Conservation (phyloP, 2,888 invertebrate genomes). For the Subacronicta megacephala region DNA sequence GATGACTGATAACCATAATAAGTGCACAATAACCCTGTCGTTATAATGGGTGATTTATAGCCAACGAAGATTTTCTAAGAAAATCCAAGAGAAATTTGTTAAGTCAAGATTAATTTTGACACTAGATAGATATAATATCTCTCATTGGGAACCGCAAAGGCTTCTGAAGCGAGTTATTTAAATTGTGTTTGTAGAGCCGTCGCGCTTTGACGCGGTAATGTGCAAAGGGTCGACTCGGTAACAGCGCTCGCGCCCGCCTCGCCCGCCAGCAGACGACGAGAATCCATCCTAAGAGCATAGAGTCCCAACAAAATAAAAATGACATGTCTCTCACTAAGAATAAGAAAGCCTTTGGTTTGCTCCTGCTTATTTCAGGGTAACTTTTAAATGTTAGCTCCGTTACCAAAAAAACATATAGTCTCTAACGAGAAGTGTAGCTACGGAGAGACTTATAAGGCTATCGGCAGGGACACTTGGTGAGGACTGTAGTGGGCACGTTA, state of each 20-base stretch:
- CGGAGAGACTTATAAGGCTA: no score
- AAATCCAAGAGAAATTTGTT: constrained; percentile 25
- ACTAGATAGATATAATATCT: constrained; percentile 29
- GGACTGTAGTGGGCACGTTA: no score
- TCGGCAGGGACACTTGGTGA: no score
- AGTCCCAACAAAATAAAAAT: constrained; percentile 31
- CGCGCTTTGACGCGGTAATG: constrained; percentile 38
- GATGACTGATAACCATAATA: constrained; percentile 57
- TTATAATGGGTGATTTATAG: constrained; percentile 39
- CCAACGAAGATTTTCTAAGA: constrained; percentile 17
- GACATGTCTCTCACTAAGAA: constrained; percentile 18
- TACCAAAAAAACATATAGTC: no score
- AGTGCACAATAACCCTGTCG: constrained; percentile 50
- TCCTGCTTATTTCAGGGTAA: not conserved
- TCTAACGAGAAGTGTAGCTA: no score
- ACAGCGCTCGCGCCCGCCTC: not conserved
- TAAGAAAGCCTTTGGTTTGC: constrained; percentile 5
- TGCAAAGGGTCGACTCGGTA: constrained; percentile 22
- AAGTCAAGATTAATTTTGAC: constrained; percentile 27
- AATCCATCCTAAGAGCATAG: constrained; percentile 10
- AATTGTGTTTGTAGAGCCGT: constrained; percentile 43
- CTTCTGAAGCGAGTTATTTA: constrained; percentile 37
- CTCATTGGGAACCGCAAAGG: constrained; percentile 30
- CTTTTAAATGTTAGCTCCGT: not conserved
- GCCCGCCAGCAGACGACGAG: not conserved